Evolutionary conservation across 2,888 invertebrate genomes (phyloP).

Genomic region (Caenorhabditis sinica): DNA sequence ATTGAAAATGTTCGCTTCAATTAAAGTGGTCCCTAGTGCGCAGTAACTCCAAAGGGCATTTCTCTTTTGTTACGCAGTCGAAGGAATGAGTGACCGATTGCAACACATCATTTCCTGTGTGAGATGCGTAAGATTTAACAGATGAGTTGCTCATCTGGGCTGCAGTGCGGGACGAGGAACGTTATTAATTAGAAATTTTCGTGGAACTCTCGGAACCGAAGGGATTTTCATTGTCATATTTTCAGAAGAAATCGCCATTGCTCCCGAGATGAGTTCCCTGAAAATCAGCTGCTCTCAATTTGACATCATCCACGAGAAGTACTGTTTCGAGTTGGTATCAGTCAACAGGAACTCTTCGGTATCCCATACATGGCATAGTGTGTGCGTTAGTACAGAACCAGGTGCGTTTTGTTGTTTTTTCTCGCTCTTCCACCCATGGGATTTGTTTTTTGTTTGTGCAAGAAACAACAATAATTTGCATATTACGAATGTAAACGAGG

Average conservation of each 20-base stretch:
- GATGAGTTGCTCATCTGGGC: conserved; percentile 48
- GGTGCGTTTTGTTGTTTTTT: conserved; percentile 61
- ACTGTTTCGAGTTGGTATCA: conserved; percentile 81
- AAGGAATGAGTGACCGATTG: conserved; percentile 57
- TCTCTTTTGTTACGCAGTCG: conserved; percentile 50
- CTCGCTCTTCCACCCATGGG: conserved; percentile 33
- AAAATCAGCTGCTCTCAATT: conserved; percentile 76
- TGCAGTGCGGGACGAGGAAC: neutral
- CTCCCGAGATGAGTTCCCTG: conserved; percentile 58
- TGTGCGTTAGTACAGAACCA: conserved; percentile 81
- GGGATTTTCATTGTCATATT: neutral
- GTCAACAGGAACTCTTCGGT: conserved; percentile 70
- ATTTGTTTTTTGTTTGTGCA: conserved; percentile 58
- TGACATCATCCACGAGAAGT: conserved; percentile 80
- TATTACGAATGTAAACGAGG: conserved; percentile 60
- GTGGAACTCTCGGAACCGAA: neutral
- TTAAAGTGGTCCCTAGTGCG: conserved; percentile 65
- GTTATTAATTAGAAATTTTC: conserved; percentile 37
- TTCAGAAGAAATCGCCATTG: conserved; percentile 72
- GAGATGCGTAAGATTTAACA: conserved; percentile 65
- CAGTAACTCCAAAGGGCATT: conserved; percentile 46
- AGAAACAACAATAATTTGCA: conserved; percentile 67
- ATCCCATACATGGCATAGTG: conserved; percentile 78
- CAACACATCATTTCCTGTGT: conserved; percentile 59
- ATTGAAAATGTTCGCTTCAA: conserved; percentile 63